Conservation (phyloP, 2,113 vertebrate species). For the Casuarius casuarius region DNA sequence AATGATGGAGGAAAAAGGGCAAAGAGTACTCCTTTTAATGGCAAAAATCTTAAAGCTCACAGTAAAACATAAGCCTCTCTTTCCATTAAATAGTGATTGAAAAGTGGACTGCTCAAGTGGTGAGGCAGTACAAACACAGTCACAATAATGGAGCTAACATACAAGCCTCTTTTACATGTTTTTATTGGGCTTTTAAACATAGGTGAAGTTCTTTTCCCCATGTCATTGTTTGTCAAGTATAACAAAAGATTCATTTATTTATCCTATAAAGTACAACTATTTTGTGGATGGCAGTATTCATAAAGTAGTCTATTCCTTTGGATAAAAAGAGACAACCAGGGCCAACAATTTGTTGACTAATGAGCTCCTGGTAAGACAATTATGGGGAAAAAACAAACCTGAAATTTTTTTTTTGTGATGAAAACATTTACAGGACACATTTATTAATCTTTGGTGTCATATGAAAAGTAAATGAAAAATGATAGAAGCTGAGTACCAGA, state of each 20-base stretch:
- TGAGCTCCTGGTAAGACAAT: not conserved
- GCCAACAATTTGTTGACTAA: not conserved
- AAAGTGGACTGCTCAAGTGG: not conserved
- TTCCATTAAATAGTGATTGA: not conserved
- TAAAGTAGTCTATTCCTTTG: not conserved
- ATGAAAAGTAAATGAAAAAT: not conserved
- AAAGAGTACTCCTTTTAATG: not conserved
- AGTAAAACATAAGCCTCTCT: not conserved
- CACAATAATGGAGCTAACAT: not conserved
- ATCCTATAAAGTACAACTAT: not conserved
- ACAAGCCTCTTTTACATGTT: not conserved
- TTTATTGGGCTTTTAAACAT: not conserved
- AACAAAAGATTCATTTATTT: not conserved
- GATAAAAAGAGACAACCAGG: not conserved
- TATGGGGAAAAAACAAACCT: not conserved
- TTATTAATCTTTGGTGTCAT: not conserved
- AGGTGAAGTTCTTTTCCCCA: not conserved
- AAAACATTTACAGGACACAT: not conserved
- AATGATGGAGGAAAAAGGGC: not conserved
- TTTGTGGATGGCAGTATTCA: not conserved
- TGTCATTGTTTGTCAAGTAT: not conserved
- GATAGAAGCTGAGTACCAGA: not conserved
- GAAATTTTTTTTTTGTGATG: not conserved
- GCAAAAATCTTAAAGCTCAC: not conserved
- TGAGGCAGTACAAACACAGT: not conserved